A percentile compares a stretch with the other conserved stretches of the same genome.
These are phyloP conservation scores for Peribatodes rhomboidaria DNA, from an alignment of 2,888 invertebrate genomes.

Conservation along the genomic window DNA sequence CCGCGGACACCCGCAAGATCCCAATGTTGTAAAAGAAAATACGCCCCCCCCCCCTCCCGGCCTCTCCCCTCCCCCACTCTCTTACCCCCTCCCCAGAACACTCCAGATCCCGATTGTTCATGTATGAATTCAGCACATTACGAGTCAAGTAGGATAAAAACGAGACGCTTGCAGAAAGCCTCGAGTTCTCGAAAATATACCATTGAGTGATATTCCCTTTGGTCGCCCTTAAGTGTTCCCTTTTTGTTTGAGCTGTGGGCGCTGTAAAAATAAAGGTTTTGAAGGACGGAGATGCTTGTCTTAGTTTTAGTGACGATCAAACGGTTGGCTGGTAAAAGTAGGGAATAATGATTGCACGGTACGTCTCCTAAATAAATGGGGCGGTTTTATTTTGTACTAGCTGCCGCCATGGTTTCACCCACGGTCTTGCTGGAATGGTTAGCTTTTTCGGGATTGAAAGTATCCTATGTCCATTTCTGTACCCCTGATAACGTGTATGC, in stretches of 20 bases:
- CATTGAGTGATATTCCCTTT: constrained; percentile 74
- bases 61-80: constrained; percentile 54
- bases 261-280: constrained; percentile 43
- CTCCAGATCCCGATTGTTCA: constrained; percentile 86
- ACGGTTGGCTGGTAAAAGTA: constrained; percentile 10
- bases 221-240: constrained; percentile 52
- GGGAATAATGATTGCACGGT: constrained; percentile 3
- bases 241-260: constrained; percentile 49
- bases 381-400: too few species aligned
- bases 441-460: too few species aligned
- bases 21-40: constrained; percentile 74
- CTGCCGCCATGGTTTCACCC: too few species aligned
- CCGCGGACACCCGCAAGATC: constrained; percentile 54
- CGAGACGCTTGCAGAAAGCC: constrained; percentile 79
- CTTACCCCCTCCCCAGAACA: constrained; percentile 60
- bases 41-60: constrained; percentile 58
- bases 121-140: constrained; percentile 92
- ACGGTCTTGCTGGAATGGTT: too few species aligned
- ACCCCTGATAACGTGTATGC: too few species aligned
- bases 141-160: constrained; percentile 88
- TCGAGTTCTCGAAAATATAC: constrained; percentile 71
- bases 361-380: not conserved
- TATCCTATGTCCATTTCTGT: too few species aligned
- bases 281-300: constrained; percentile 32
- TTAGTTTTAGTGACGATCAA: constrained; percentile 35